Evolutionary conservation across 1,140 invertebrate genomes (phyloP).

Genomic region (Rhynchophorus ferrugineus): DNA sequence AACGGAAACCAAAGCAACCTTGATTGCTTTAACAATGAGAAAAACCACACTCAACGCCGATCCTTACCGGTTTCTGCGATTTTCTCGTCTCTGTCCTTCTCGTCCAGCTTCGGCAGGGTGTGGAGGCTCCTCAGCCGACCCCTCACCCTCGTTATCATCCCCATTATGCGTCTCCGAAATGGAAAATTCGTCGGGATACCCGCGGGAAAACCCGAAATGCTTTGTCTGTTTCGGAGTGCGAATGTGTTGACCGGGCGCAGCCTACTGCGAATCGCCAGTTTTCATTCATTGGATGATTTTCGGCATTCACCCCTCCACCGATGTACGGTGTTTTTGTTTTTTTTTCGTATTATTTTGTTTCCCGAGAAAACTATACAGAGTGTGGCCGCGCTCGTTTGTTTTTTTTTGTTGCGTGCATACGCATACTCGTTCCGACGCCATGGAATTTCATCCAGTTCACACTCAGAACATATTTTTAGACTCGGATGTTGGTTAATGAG

Average conservation of each 20-base stretch:
- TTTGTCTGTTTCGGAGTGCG: not conserved
- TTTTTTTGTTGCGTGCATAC: conserved; percentile 1
- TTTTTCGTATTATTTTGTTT: no score
- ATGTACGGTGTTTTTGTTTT: conserved; percentile 6
- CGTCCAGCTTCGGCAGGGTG: conserved; percentile 51
- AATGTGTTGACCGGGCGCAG: not conserved
- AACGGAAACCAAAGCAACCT: no score
- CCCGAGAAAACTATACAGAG: conserved; percentile 12
- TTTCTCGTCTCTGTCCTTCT: conserved; percentile 53
- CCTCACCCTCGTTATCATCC: conserved; percentile 59
- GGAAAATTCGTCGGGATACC: not conserved
- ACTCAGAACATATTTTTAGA: no score
- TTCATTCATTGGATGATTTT: conserved; percentile 15
- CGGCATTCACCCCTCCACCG: conserved; percentile 1
- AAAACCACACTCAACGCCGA: no score
- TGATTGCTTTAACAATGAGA: no score
- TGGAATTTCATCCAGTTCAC: no score
- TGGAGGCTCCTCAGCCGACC: conserved; percentile 52
- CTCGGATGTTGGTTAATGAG: no score
- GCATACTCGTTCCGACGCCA: no score
- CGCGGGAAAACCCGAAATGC: not conserved
- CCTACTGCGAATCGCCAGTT: not conserved
- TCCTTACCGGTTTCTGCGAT: conserved; percentile 54
- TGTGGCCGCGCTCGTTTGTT: conserved; percentile 11
- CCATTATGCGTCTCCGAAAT: conserved; percentile 41